Evolutionary conservation across 1,140 invertebrate genomes (phyloP).

Genomic region (Drosophila watanabei): DNA sequence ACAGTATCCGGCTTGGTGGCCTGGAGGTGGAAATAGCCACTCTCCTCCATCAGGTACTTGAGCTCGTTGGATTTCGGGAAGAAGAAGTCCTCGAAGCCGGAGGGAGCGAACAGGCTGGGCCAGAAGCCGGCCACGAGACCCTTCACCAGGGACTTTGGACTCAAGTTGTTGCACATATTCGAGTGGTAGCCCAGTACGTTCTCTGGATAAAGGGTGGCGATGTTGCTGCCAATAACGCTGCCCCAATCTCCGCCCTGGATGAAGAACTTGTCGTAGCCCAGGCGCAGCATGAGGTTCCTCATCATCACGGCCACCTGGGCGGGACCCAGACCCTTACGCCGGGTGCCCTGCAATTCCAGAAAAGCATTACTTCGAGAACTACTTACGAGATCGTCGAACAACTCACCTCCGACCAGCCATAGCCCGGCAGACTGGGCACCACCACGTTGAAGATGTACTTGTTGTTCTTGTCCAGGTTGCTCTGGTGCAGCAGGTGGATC

Average conservation of each 20-base stretch:
- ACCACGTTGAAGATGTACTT: constrained; percentile 93
- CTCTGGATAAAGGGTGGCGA: constrained; percentile 91
- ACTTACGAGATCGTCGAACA: rapidly evolving
- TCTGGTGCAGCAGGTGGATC: constrained; percentile 89
- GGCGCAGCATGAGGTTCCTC: constrained; percentile 92
- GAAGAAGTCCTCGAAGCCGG: constrained; percentile 87
- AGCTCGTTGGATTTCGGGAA: constrained; percentile 88
- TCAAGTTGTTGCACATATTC: constrained; percentile 87
- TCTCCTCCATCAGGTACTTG: constrained; percentile 88
- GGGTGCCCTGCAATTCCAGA: constrained; percentile 85
- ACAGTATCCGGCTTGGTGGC: constrained; percentile 96
- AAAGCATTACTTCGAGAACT: neutral
- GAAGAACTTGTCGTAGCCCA: constrained; percentile 92
- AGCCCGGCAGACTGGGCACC: constrained; percentile 93
- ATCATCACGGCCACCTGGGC: constrained; percentile 91
- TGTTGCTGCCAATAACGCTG: constrained; percentile 87
- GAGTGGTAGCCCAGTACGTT: constrained; percentile 88
- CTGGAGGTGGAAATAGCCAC: constrained; percentile 94
- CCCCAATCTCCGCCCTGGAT: constrained; percentile 95
- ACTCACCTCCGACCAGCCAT: constrained; percentile 88
- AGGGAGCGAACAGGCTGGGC: constrained; percentile 88
- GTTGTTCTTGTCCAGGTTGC: constrained; percentile 84
- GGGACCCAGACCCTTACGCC: constrained; percentile 88
- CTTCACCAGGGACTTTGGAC: constrained; percentile 58
- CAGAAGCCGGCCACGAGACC: constrained; percentile 86